Conservation (phyloP, 2,797 vertebrate genomes). For the Sebastes itinus region DNA sequence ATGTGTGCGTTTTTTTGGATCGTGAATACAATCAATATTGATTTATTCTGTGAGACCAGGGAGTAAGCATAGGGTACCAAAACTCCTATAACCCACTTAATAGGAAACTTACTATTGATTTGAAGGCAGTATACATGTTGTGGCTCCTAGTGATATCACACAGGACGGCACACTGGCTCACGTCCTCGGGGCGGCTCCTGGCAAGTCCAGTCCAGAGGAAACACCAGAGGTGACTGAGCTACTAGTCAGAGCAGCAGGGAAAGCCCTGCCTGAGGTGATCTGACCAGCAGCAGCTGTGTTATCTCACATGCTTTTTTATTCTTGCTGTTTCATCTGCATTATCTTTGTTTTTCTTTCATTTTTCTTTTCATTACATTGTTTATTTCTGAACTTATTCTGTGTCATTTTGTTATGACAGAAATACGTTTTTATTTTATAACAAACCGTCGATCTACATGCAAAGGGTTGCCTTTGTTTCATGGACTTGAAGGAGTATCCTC, state of each 20-base stretch:
- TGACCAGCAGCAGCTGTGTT: neutral
- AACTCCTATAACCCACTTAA: neutral
- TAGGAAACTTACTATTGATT: neutral
- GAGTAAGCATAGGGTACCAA: neutral
- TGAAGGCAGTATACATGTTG: neutral
- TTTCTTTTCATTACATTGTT: neutral
- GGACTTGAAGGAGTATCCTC: conserved; percentile 31
- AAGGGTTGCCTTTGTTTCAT: conserved; percentile 25
- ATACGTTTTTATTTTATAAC: neutral
- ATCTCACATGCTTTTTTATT: neutral
- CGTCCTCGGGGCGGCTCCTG: conserved; percentile 12
- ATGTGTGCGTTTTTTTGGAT: neutral
- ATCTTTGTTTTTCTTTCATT: too few relatives aligned
- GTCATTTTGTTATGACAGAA: neutral
- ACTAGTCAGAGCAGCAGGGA: neutral
- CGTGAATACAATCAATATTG: neutral
- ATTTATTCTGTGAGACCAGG: neutral
- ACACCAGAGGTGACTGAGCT: conserved; percentile 16
- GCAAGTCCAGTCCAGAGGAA: conserved; percentile 19
- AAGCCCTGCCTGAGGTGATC: conserved; percentile 6
- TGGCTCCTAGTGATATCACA: neutral
- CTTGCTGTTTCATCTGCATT: neutral
- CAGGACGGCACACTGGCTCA: neutral
- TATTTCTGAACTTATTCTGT: neutral
- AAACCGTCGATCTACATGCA: neutral